Conservation (phyloP, 1,140 invertebrate species). For the Elymnias hypermnestra region DNA sequence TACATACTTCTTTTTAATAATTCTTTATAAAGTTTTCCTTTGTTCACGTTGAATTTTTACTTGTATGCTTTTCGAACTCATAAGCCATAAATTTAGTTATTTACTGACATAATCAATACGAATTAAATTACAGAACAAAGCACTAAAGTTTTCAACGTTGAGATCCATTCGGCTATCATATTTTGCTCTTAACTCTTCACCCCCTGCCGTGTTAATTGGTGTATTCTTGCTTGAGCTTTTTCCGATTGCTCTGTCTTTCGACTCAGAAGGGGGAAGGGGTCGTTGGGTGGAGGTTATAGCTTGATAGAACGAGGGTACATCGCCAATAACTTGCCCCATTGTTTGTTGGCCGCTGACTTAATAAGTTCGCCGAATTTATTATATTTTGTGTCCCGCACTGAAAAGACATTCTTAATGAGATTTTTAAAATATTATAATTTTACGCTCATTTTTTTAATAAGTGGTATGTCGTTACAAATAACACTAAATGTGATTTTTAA, state of each 20-base stretch:
- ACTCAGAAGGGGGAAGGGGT: conserved; percentile 25
- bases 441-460: too few relatives aligned
- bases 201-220: conserved; percentile 43
- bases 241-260: conserved; percentile 60
- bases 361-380: conserved; percentile 71
- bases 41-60: too few relatives aligned
- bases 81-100: too few relatives aligned
- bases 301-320: conserved; percentile 60
- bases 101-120: background rate
- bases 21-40: too few relatives aligned
- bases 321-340: conserved; percentile 70
- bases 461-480: too few relatives aligned
- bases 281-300: conserved; percentile 34
- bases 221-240: conserved; percentile 59
- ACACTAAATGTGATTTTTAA: too few relatives aligned
- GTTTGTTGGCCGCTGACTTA: conserved; percentile 70
- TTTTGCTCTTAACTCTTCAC: conserved; percentile 2
- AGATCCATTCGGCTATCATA: background rate
- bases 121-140: background rate
- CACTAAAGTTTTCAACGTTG: background rate
- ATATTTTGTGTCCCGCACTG: conserved; percentile 28
- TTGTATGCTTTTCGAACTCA: too few relatives aligned
- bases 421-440: too few relatives aligned
- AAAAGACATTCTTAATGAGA: background rate
- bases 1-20: too few relatives aligned